phyloP scores from a whole-genome alignment of 1,140 invertebrate species.

The Pseudomyrmex concolor region DNA sequence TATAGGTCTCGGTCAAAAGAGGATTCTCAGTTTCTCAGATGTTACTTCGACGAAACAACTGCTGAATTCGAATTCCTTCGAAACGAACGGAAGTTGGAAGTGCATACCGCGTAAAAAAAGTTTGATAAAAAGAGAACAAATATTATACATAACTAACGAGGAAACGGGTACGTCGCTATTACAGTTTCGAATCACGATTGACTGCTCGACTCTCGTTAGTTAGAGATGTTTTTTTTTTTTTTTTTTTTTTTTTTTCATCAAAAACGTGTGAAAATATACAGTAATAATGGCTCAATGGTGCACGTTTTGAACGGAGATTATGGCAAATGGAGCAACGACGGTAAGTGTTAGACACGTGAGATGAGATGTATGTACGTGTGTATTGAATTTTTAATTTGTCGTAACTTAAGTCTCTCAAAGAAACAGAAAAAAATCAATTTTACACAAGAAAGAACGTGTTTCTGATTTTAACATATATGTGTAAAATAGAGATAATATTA shows the following conservation, averaged over 20 bases:
- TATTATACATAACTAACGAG: neutral
- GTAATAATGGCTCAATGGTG: neutral
- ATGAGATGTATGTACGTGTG: neutral
- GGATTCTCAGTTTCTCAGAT: neutral
- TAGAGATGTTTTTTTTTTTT: too few species aligned
- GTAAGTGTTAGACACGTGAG: conserved; percentile 37
- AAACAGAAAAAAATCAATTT: neutral
- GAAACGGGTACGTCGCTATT: conserved; percentile 11
- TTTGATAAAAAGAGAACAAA: conserved; percentile 38
- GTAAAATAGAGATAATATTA: neutral
- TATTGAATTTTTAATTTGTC: too few species aligned
- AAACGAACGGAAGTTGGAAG: conserved; percentile 54
- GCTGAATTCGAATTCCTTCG: neutral
- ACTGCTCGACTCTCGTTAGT: too few species aligned
- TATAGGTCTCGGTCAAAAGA: conserved; percentile 23
- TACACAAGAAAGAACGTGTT: neutral
- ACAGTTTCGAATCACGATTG: neutral
- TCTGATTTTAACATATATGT: too few species aligned
- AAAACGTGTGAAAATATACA: conserved; percentile 43
- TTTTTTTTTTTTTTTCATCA: neutral
- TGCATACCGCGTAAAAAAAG: conserved; percentile 54
- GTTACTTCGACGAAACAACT: neutral
- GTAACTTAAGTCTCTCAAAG: neutral
- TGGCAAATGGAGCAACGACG: conserved; percentile 72
- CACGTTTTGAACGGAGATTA: neutral